Percentiles rank a stretch among this genome's conserved stretches.
Evolutionary conservation across 2,888 invertebrate species (phyloP).

Genomic region (Drosophila hawaiiensis): DNA sequence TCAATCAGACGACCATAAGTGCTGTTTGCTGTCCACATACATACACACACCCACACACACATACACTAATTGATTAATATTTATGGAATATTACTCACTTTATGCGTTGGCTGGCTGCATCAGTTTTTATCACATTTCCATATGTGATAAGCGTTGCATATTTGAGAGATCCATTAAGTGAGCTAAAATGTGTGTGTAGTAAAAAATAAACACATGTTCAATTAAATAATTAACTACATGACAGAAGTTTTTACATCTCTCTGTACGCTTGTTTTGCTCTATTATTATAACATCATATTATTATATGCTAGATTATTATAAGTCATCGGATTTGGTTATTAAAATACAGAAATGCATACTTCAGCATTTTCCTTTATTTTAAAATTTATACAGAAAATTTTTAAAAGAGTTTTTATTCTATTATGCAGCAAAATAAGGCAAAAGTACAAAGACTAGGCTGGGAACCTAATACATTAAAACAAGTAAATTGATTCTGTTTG

Average conservation of each 20-base stretch:
- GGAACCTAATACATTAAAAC: not conserved
- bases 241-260: not conserved
- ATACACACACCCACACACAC: slow-evolving; percentile 37
- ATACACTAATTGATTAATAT: slow-evolving; percentile 71
- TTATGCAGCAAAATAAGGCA: no score
- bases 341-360: no score
- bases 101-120: slow-evolving; percentile 14
- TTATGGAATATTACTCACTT: slow-evolving; percentile 47
- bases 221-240: not conserved
- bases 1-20: slow-evolving; percentile 70
- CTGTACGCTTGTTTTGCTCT: not conserved
- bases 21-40: slow-evolving; percentile 65
- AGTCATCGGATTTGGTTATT: not conserved
- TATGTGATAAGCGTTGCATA: slow-evolving; percentile 16
- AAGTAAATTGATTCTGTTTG: not conserved
- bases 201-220: not conserved
- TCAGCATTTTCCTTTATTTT: no score
- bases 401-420: no score
- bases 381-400: no score
- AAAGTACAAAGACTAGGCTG: no score
- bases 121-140: slow-evolving; percentile 36
- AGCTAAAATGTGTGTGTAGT: not conserved
- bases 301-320: not conserved
- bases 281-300: not conserved
- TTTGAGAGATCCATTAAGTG: slow-evolving; percentile 2